A percentile compares a stretch with the other conserved stretches of the same genome.
Conservation (phyloP, 2,113 vertebrate genomes). For the Neopipo cinnamomea region DNA sequence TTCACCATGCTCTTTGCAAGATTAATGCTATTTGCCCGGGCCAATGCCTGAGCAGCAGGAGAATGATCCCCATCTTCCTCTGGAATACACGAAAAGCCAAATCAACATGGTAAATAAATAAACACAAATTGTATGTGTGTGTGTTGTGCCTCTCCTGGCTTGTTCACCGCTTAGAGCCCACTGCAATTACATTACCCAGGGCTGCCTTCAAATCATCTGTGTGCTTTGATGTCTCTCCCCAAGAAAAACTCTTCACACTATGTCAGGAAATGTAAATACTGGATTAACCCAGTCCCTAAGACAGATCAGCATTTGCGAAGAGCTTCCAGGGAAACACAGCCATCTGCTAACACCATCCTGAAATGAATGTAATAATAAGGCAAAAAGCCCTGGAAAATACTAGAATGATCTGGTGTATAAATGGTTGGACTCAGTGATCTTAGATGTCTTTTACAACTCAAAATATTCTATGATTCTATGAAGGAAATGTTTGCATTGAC, state of each 20-base stretch:
- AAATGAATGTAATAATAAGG: background rate
- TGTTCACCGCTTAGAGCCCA: background rate
- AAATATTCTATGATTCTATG: background rate
- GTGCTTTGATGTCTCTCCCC: background rate
- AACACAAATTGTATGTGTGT: background rate
- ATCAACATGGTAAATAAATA: background rate
- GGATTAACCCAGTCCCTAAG: background rate
- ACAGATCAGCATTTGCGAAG: background rate
- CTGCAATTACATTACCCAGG: background rate
- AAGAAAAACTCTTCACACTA: background rate
- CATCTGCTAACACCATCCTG: background rate
- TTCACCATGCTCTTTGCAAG: constrained; percentile 75
- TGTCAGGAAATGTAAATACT: background rate
- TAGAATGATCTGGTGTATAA: background rate
- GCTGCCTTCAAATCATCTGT: background rate
- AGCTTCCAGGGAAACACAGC: background rate
- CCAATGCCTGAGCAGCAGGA: constrained; percentile 25
- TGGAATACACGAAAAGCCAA: constrained; percentile 58
- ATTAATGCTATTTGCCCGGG: constrained; percentile 28
- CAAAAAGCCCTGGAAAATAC: background rate
- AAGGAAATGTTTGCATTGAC: background rate
- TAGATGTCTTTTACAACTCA: background rate
- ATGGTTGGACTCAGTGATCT: background rate
- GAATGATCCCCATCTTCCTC: constrained; percentile 38
- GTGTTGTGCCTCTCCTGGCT: background rate